Conservation (phyloP, 2,888 invertebrate species). For the Limnephilus auricula region DNA sequence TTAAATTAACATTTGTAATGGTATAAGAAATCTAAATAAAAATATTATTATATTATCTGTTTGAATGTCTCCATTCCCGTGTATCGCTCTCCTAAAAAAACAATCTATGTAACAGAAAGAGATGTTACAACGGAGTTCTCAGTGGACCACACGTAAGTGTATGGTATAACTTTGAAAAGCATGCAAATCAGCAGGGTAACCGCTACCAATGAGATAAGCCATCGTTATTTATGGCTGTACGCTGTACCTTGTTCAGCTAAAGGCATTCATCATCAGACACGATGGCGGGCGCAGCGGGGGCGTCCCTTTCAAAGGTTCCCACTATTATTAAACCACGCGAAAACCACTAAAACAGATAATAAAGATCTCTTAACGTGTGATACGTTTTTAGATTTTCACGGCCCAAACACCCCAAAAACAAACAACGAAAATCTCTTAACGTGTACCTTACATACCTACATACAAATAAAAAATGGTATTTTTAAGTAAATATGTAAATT, state of each 20-base stretch:
- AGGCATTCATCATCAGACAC: slow-evolving; percentile 28
- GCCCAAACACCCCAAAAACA: background rate
- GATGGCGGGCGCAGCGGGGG: background rate
- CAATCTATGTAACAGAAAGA: background rate
- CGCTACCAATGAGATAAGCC: slow-evolving; percentile 48
- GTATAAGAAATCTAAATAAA: no score
- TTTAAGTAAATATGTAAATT: no score
- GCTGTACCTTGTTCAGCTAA: background rate
- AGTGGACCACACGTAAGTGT: slow-evolving; percentile 4
- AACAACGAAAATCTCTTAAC: no score
- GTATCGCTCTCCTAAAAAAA: background rate
- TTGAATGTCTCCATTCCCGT: no score
- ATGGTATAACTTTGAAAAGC: slow-evolving; percentile 26
- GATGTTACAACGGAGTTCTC: background rate
- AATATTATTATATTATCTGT: no score
- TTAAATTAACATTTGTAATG: no score
- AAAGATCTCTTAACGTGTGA: no score
- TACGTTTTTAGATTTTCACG: no score
- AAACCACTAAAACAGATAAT: background rate
- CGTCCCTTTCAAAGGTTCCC: background rate
- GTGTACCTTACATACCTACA: no score
- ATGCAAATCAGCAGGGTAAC: slow-evolving; percentile 45
- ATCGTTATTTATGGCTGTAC: slow-evolving; percentile 54
- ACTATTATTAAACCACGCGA: background rate
- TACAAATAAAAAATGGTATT: no score